A percentile compares a stretch with the other conserved stretches of the same genome.
Evolutionary conservation across 2,888 invertebrate species (phyloP).

Genomic region (Pheosia tremula): DNA sequence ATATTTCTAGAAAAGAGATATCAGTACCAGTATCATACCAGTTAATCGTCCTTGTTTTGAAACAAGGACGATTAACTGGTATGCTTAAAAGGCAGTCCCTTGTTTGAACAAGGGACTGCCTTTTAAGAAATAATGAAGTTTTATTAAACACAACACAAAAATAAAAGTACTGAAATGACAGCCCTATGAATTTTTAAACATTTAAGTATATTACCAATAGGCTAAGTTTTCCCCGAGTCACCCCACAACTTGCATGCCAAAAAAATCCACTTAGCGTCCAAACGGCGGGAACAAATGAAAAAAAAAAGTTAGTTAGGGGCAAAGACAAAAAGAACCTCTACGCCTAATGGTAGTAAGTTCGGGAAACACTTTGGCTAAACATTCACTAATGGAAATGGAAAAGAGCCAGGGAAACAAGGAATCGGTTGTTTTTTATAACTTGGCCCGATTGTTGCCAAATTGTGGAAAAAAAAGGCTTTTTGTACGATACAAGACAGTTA

Average conservation of each 20-base stretch:
- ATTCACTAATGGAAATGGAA: conserved; percentile 83
- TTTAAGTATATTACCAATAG: neutral
- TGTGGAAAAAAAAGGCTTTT: conserved; percentile 27
- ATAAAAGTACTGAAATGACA: neutral
- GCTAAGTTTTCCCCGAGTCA: conserved; percentile 1
- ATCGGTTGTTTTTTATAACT: conserved; percentile 64
- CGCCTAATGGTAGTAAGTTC: conserved; percentile 78
- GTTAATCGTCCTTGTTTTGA: no score
- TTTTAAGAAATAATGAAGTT: no score
- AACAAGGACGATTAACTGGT: no score
- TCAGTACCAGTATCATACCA: no score
- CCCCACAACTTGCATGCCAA: conserved; percentile 49
- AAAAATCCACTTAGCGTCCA: conserved; percentile 68
- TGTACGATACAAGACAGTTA: conserved; percentile 34
- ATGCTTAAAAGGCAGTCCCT: no score
- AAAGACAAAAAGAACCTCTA: conserved; percentile 73
- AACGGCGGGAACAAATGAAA: conserved; percentile 59
- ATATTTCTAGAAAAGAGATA: no score
- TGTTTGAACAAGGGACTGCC: no score
- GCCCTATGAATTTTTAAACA: neutral
- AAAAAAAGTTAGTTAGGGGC: conserved; percentile 66
- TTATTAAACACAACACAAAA: neutral
- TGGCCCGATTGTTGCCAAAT: conserved; percentile 69
- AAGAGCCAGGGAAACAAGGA: conserved; percentile 67
- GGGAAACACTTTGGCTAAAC: conserved; percentile 83